A percentile compares a stretch with the other conserved stretches of the same genome.
These are phyloP conservation scores for Candidula unifasciata DNA, from an alignment of 2,888 invertebrate genomes.

Conservation along the genomic window DNA sequence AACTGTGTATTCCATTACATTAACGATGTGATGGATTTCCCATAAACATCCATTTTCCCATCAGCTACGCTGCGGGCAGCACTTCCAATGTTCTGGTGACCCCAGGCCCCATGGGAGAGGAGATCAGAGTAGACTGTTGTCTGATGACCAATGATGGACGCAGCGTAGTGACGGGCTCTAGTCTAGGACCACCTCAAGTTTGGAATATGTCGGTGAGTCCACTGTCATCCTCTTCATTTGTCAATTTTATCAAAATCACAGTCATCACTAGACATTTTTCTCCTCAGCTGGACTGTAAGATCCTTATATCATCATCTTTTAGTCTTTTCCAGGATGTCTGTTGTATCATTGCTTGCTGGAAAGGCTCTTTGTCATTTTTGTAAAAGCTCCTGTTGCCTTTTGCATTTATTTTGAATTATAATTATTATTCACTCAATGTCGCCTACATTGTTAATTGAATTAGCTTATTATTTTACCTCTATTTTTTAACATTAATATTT, in stretches of 20 bases:
- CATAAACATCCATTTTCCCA: background rate
- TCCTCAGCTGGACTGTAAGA: background rate
- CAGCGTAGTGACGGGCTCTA: conserved; percentile 77
- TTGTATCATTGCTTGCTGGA: no score
- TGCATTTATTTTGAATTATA: background rate
- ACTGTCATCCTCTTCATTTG: background rate
- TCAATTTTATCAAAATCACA: background rate
- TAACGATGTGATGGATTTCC: no score
- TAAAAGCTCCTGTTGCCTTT: no score
- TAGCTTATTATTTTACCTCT: no score
- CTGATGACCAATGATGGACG: conserved; percentile 74
- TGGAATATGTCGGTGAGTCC: conserved; percentile 77
- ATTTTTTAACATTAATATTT: no score
- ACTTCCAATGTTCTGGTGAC: conserved; percentile 60
- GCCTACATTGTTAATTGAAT: no score
- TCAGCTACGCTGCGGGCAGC: conserved; percentile 49
- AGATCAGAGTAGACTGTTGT: conserved; percentile 77
- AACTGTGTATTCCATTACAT: no score
- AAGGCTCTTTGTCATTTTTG: no score
- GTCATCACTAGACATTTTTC: background rate
- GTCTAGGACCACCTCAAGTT: conserved; percentile 77
- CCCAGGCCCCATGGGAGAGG: conserved; percentile 74
- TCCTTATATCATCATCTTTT: background rate
- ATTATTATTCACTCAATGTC: no score
- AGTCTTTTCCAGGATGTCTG: no score